Evolutionary conservation across 2,888 invertebrate species (phyloP), one percentile per base, ranked within the genome.

Genomic region (Rambutsinella grinnellia): DNA sequence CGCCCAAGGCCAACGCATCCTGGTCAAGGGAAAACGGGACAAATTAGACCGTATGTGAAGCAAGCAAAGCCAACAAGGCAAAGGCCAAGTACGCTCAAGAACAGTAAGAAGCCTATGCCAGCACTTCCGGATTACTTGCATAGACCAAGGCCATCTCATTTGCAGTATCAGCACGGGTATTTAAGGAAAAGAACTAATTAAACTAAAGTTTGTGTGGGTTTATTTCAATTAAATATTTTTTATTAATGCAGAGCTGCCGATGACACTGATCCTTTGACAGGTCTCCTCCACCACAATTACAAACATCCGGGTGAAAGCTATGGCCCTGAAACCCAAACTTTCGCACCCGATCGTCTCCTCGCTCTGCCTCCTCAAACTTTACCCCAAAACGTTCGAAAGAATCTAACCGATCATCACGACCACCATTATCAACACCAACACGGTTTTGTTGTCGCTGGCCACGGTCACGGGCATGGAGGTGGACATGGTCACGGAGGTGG

Each of bases 81-180:
- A 8, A 17, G 61, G n/a, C n/a, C n/a, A n/a, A n/a, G n/a, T n/a
- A n/a, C n/a, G n/a, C n/a, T 23, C 2, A 77, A 72, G 49, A 36
- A 70, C 46, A 21, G 28, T 0, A 76, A 79, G 21, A 80, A 77
- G 54, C 81, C 81, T 2, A 49, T 81, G n/a, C 78, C 75, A 23
- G 69, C 47, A 26, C 67, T 83, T 2, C 83, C 82, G 0, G 84
- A 84, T 49, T 74, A 84, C 62, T 67, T 84, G n/a, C 81, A 82
- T 47, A 69, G 84, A 21, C 84, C 84, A 10, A 62, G 84, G 17
- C 84, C 84, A 6, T 80, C 82, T 1, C 84, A 84, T 67, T 51
- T 84, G 8, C 82, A 84, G 57, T 84, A 84, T 51, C 84, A 84
- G 63, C 84, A 84, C 63, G 79, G 82, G 78, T 79, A 70, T n/a